Conservation (phyloP, 2,888 invertebrate genomes). For the Tetragonula carbonaria region DNA sequence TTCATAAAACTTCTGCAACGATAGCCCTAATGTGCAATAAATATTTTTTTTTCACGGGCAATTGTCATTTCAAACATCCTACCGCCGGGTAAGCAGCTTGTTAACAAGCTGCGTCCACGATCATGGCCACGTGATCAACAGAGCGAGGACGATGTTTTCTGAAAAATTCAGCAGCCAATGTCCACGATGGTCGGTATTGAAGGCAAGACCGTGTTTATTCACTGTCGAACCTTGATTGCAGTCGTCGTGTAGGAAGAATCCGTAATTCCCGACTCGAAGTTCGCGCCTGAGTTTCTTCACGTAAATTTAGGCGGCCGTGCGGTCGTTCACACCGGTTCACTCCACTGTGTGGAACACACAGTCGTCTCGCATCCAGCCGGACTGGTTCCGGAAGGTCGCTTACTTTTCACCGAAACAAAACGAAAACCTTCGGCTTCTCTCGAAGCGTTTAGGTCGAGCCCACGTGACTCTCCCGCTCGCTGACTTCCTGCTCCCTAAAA, state of each 20-base stretch:
- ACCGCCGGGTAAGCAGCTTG: too few relatives aligned
- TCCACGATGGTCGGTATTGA: background rate
- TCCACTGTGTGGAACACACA: background rate
- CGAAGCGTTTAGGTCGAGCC: too few relatives aligned
- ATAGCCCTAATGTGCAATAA: too few relatives aligned
- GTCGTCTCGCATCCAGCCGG: background rate
- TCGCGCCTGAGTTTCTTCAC: background rate
- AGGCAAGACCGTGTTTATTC: background rate
- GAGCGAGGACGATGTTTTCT: background rate
- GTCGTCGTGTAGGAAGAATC: background rate
- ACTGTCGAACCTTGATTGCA: conserved; percentile 7
- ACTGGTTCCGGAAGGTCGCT: background rate
- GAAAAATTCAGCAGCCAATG: background rate
- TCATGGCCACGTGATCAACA: background rate
- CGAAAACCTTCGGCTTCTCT: background rate
- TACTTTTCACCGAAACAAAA: background rate
- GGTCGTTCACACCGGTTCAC: conserved; percentile 24
- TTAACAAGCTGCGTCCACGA: background rate
- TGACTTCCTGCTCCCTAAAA: background rate
- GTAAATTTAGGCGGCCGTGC: conserved; percentile 14
- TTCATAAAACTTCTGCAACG: too few relatives aligned
- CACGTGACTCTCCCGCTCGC: background rate
- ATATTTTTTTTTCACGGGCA: too few relatives aligned
- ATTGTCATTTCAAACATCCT: too few relatives aligned
- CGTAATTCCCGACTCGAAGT: background rate